Evolutionary conservation across 2,797 vertebrate genomes (phyloP), one percentile per base, ranked within the genome.

Genomic region (Sphenodon punctatus): DNA sequence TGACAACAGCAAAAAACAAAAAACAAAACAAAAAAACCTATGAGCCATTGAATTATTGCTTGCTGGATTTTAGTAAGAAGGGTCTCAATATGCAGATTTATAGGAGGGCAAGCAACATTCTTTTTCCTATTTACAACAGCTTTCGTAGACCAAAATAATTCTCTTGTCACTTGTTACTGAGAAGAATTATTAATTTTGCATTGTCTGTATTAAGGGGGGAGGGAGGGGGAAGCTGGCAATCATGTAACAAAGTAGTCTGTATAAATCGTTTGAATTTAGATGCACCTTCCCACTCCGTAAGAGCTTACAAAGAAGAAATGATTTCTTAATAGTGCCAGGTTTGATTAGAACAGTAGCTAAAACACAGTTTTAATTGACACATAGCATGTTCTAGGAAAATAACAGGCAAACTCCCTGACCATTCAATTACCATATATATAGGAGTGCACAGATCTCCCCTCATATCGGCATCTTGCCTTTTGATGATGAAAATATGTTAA

Each of bases 341-440:
- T 87, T 75, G 70, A 67, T 83, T 81, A 83, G 53, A 68, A 77
- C 36, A 32, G 60, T 23, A 75, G 46, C 0, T 68, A 2, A 48
- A 80, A 55, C 71, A 39, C 2, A 39, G 67, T 80, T 86, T 88
- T 88, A 80, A 86, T 84, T 82, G 78, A 75, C 0, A 0, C 9
- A 38, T 65, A 78, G 63, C 56, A 46, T 23, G 39, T 61, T 63
- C 80, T 63, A 78, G 53, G 53, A 77, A 87, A 85, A 85, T 69
- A 69, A 51, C 60, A 68, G 51, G 64, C 73, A 83, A 83, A 63
- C 51, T 85, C 75, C 75, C 75, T 86, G 84, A 74, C 78, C 78
- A 61, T 72, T 87, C 82, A 80, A 86, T 88, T 89, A 83, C 73
- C 88, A 88, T 85, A 76, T 82, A 90, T 89, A 91, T 86, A 88